Evolutionary conservation across 1,140 invertebrate genomes (phyloP).

Genomic region (Coelopa frigida): DNA sequence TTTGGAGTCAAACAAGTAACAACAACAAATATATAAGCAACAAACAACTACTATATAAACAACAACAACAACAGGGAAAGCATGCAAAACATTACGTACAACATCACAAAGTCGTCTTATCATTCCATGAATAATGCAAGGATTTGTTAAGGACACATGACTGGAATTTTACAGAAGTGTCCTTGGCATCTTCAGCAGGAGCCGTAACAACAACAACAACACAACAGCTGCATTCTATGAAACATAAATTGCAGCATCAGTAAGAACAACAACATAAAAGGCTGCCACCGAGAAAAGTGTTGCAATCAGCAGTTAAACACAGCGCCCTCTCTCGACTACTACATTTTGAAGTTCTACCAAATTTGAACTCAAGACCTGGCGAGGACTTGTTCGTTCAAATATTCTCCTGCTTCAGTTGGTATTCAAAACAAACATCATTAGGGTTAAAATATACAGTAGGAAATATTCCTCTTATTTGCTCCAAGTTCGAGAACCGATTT

Average conservation of each 20-base stretch:
- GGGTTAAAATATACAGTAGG: no score
- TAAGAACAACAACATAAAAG: conserved; percentile 1
- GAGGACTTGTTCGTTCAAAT: no score
- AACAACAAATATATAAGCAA: background rate
- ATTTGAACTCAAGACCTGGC: no score
- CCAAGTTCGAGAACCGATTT: no score
- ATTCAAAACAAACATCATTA: no score
- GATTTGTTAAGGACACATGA: conserved; percentile 44
- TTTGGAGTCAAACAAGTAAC: background rate
- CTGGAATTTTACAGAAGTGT: conserved; percentile 44
- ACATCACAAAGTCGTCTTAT: conserved; percentile 29
- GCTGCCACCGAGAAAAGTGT: background rate
- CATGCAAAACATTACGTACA: conserved; percentile 2
- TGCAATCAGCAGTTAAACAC: background rate
- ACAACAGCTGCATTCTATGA: background rate
- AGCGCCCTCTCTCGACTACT: background rate
- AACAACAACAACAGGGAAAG: background rate
- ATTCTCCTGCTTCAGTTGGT: no score
- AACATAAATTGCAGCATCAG: background rate
- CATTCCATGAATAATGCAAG: conserved; percentile 45
- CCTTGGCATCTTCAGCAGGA: no score
- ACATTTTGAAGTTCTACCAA: no score
- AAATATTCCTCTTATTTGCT: no score
- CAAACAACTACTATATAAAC: background rate
- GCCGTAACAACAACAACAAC: conserved; percentile 26